Conservation (phyloP, 2,113 vertebrate species). For the Labrus mixtus region DNA sequence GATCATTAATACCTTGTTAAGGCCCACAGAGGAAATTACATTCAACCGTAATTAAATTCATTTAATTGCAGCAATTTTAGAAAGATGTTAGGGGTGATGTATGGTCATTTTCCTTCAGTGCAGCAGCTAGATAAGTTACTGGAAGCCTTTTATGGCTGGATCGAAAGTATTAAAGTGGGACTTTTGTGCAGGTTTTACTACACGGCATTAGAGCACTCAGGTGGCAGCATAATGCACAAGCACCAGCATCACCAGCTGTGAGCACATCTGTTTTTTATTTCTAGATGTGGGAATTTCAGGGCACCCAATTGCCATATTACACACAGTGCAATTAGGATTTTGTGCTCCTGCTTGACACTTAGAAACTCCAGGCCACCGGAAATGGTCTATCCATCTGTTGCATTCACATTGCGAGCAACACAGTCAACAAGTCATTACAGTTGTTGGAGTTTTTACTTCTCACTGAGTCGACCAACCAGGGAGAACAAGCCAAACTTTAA, state of each 20-base stretch:
- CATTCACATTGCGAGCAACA: slow-evolving; percentile 17
- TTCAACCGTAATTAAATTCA: slow-evolving; percentile 65
- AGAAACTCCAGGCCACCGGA: too few species aligned
- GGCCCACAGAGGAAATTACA: slow-evolving; percentile 76
- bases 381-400: not conserved
- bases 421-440: slow-evolving; percentile 15
- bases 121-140: slow-evolving; percentile 39
- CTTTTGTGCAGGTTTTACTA: slow-evolving; percentile 47
- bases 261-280: slow-evolving; percentile 54
- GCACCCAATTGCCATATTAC: slow-evolving; percentile 35
- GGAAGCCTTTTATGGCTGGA: slow-evolving; percentile 50
- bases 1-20: slow-evolving; percentile 76
- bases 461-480: not conserved
- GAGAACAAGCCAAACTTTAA: not conserved
- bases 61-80: slow-evolving; percentile 66
- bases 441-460: not conserved
- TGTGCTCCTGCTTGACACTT: not conserved
- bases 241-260: slow-evolving; percentile 47
- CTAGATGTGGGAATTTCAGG: slow-evolving; percentile 32
- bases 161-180: slow-evolving; percentile 37
- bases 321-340: slow-evolving; percentile 40
- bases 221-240: slow-evolving; percentile 33
- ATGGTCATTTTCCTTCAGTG: slow-evolving; percentile 44
- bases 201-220: slow-evolving; percentile 35
- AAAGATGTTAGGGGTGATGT: slow-evolving; percentile 40